Conservation (phyloP, 2,888 invertebrate species). For the Aphelenchoides bicaudatus region DNA sequence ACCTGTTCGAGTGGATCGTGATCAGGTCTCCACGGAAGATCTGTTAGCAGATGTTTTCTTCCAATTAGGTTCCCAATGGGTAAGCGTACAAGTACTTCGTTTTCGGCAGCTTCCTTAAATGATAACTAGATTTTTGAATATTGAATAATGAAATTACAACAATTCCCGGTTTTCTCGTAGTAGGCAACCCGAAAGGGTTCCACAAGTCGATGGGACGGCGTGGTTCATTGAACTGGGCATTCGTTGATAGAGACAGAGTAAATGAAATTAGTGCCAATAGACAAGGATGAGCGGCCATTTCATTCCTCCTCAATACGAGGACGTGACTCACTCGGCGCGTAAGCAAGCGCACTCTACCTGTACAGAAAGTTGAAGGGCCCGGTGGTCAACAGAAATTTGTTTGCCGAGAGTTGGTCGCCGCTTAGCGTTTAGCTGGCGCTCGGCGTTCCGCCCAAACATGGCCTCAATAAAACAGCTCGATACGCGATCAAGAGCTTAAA, state of each 20-base stretch:
- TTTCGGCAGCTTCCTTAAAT: slow-evolving; percentile 4
- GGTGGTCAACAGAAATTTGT: slow-evolving; percentile 1
- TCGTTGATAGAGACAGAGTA: not conserved
- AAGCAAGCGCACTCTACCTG: too few relatives aligned
- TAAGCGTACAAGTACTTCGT: slow-evolving; percentile 30
- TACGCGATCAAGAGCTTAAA: too few relatives aligned
- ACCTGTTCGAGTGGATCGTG: slow-evolving; percentile 50
- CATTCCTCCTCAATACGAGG: too few relatives aligned
- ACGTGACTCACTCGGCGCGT: slow-evolving; percentile 3
- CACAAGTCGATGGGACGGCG: slow-evolving; percentile 51
- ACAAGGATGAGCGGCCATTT: too few relatives aligned
- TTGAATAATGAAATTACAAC: slow-evolving; percentile 16
- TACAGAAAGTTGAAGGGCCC: not conserved
- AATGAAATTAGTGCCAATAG: too few relatives aligned
- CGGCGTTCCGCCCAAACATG: too few relatives aligned
- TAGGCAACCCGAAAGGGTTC: slow-evolving; percentile 47
- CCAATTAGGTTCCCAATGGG: slow-evolving; percentile 51
- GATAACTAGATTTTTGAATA: not conserved
- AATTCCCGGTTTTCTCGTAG: slow-evolving; percentile 31
- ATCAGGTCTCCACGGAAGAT: slow-evolving; percentile 53
- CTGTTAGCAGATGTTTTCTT: slow-evolving; percentile 35
- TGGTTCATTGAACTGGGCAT: slow-evolving; percentile 33
- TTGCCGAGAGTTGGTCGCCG: too few relatives aligned
- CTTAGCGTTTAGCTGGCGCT: too few relatives aligned
- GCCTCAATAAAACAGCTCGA: too few relatives aligned